A percentile compares a stretch with the other conserved stretches of the same genome.
Evolutionary conservation across 2,113 vertebrate species (phyloP).

Genomic region (Heteronetta atricapilla): DNA sequence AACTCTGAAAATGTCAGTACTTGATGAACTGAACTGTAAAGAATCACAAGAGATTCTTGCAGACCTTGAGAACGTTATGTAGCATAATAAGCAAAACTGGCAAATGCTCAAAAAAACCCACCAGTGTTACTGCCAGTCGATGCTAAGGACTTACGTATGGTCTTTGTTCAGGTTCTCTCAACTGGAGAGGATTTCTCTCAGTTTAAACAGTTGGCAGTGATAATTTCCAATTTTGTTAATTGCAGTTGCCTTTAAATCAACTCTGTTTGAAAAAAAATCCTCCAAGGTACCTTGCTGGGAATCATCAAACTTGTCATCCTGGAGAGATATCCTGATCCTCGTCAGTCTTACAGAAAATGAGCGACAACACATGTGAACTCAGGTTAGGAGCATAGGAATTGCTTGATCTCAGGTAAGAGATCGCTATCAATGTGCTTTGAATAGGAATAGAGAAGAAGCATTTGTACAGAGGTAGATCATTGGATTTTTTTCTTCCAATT

Average conservation of each 20-base stretch:
- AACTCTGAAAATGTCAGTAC: neutral
- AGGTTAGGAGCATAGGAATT: neutral
- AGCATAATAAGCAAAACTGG: neutral
- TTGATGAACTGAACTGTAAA: neutral
- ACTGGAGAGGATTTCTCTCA: neutral
- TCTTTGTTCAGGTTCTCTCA: neutral
- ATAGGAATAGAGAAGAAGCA: neutral
- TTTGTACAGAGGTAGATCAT: neutral
- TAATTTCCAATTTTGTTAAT: constrained; percentile 24
- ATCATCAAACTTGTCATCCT: neutral
- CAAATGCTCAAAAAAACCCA: neutral
- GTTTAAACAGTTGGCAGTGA: neutral
- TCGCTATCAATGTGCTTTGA: neutral
- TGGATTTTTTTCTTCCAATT: neutral
- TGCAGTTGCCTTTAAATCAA: constrained; percentile 5
- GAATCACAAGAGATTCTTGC: neutral
- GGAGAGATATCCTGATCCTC: neutral
- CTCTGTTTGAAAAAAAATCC: neutral
- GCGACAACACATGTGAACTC: neutral
- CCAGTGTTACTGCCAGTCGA: neutral
- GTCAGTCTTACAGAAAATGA: neutral
- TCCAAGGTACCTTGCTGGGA: neutral
- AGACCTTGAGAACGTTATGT: neutral
- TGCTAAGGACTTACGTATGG: neutral
- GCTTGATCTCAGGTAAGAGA: neutral